phyloP scores from a whole-genome alignment of 2,888 invertebrate genomes.

The Chouioia cunea region DNA sequence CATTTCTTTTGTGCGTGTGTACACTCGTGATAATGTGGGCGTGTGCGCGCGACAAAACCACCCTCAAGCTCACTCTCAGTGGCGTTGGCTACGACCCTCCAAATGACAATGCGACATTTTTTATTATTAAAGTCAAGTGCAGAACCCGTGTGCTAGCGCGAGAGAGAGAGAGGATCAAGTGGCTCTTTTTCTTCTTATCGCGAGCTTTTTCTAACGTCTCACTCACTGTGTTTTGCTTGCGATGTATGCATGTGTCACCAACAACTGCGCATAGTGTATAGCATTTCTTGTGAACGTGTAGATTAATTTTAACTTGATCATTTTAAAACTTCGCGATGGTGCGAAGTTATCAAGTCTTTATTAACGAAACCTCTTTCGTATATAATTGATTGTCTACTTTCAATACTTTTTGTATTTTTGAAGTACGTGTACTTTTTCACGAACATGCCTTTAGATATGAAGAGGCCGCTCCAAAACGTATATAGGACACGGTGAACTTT shows the following conservation, averaged over 20 bases:
- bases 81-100: slow-evolving; percentile 49
- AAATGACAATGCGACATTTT: slow-evolving; percentile 61
- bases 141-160: slow-evolving; percentile 48
- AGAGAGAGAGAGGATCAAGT: slow-evolving; percentile 48
- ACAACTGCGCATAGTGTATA: too few relatives aligned
- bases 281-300: too few relatives aligned
- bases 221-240: slow-evolving; percentile 8
- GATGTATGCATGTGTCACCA: slow-evolving; percentile 2
- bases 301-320: too few relatives aligned
- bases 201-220: not conserved
- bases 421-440: too few relatives aligned
- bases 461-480: too few relatives aligned
- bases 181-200: slow-evolving; percentile 40
- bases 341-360: too few relatives aligned
- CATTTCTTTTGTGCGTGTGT: not conserved
- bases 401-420: too few relatives aligned
- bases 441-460: too few relatives aligned
- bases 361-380: too few relatives aligned
- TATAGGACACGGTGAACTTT: too few relatives aligned
- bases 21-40: slow-evolving; percentile 11
- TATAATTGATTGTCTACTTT: too few relatives aligned
- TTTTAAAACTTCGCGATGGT: too few relatives aligned
- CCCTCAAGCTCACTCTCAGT: slow-evolving; percentile 49
- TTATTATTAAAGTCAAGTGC: slow-evolving; percentile 61
- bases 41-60: slow-evolving; percentile 38